Evolutionary conservation across 1,140 invertebrate genomes (phyloP).

Genomic region (Meloidogyne hapla): DNA sequence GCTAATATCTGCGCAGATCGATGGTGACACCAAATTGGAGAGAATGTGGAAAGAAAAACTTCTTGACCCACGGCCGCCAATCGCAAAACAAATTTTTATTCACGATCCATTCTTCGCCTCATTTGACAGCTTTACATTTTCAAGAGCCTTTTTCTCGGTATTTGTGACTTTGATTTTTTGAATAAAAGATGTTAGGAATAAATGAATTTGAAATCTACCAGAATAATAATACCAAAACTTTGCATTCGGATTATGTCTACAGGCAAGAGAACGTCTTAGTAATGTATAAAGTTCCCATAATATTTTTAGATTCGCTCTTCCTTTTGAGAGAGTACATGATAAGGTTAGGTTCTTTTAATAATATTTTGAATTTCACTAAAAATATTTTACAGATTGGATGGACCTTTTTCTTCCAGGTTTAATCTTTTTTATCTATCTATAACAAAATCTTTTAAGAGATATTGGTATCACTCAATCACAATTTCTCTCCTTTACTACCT

Average conservation of each 20-base stretch:
- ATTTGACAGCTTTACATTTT: not conserved
- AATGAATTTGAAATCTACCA: conserved; percentile 55
- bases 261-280: conserved; percentile 43
- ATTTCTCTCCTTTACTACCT: conserved; percentile 60
- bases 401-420: conserved; percentile 44
- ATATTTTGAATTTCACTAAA: conserved; percentile 3
- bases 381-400: not conserved
- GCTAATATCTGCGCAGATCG: not conserved
- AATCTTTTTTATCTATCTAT: conserved; percentile 55
- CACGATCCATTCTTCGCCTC: conserved; percentile 7
- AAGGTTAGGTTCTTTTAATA: not conserved
- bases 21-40: not conserved
- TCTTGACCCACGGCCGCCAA: conserved; percentile 1
- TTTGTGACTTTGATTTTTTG: not conserved
- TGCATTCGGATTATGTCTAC: conserved; percentile 54
- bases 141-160: not conserved
- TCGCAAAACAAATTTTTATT: not conserved
- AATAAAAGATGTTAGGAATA: conserved; percentile 32
- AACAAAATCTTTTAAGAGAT: conserved; percentile 54
- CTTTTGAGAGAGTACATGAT: conserved; percentile 8
- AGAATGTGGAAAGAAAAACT: not conserved
- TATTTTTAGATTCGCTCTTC: conserved; percentile 43
- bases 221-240: conserved; percentile 43
- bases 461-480: conserved; percentile 62
- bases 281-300: not conserved